Evolutionary conservation across 2,888 invertebrate species (phyloP).

Genomic region (Thereva unica): DNA sequence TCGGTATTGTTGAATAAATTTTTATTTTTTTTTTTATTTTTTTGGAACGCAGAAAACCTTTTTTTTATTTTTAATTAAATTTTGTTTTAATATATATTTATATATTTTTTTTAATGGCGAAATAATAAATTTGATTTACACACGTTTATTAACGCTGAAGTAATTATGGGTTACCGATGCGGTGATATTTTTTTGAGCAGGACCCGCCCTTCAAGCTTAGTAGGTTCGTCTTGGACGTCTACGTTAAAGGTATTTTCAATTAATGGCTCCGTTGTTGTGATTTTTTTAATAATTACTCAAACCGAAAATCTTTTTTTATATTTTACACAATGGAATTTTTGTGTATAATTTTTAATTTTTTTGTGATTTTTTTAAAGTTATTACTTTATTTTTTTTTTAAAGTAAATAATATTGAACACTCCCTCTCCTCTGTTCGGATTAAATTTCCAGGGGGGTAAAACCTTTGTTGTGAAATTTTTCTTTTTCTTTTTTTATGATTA

Average conservation of each 20-base stretch:
- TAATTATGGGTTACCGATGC: constrained; percentile 53
- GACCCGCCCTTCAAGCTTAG: constrained; percentile 48
- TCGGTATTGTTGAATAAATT: too few species aligned
- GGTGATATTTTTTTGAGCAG: constrained; percentile 55
- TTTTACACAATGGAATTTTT: constrained; percentile 17
- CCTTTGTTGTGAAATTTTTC: constrained; percentile 4
- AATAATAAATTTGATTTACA: constrained; percentile 5
- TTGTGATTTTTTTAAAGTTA: too few species aligned
- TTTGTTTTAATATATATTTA: background rate
- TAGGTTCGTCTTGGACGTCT: constrained; percentile 52
- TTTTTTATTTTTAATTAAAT: too few species aligned
- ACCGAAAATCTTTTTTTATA: constrained; percentile 36
- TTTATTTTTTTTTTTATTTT: too few species aligned
- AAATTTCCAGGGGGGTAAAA: too few species aligned
- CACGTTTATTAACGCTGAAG: constrained; percentile 3
- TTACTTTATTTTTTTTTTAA: too few species aligned
- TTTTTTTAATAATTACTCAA: constrained; percentile 47
- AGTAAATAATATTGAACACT: too few species aligned
- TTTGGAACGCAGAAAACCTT: too few species aligned
- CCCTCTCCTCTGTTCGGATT: too few species aligned
- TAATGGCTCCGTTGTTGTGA: constrained; percentile 58
- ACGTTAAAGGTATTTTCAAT: constrained; percentile 49
- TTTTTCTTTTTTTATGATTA: background rate
- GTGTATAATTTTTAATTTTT: background rate
- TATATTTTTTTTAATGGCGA: background rate